Evolutionary conservation across 2,113 vertebrate genomes (phyloP).

Genomic region (Osmerus eperlanus): DNA sequence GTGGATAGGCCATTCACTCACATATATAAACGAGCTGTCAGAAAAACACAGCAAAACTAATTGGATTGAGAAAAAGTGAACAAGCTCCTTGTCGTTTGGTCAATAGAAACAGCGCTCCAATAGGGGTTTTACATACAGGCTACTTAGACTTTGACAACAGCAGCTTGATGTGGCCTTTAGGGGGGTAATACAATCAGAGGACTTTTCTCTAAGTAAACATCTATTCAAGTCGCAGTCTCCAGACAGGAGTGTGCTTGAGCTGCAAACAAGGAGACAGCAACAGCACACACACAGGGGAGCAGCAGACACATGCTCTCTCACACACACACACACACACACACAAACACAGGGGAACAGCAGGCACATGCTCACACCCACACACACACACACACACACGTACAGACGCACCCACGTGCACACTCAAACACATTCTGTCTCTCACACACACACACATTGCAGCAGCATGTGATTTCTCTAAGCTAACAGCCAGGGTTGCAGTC

Average conservation of each 20-base stretch:
- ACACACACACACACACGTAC: not conserved
- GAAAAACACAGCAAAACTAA: not conserved
- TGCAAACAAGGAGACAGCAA: slow-evolving; percentile 10
- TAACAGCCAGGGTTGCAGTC: no score
- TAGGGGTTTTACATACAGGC: slow-evolving; percentile 48
- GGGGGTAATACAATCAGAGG: slow-evolving; percentile 43
- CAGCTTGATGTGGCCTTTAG: slow-evolving; percentile 47
- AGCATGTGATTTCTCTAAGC: no score
- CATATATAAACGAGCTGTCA: not conserved
- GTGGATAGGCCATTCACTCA: not conserved
- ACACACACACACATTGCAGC: not conserved
- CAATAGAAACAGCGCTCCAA: no score
- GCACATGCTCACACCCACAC: not conserved
- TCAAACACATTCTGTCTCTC: not conserved
- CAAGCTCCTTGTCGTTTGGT: no score
- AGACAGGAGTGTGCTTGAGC: slow-evolving; percentile 1
- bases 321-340: not conserved
- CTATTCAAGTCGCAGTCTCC: slow-evolving; percentile 30
- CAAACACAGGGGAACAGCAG: not conserved
- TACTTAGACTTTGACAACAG: slow-evolving; percentile 64
- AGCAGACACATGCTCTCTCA: not conserved
- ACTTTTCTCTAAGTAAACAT: slow-evolving; percentile 53
- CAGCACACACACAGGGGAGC: not conserved
- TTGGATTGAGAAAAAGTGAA: no score
- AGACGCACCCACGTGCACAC: not conserved